Evolutionary conservation across 2,113 vertebrate genomes (phyloP).

Genomic region (Lophura nycthemera): DNA sequence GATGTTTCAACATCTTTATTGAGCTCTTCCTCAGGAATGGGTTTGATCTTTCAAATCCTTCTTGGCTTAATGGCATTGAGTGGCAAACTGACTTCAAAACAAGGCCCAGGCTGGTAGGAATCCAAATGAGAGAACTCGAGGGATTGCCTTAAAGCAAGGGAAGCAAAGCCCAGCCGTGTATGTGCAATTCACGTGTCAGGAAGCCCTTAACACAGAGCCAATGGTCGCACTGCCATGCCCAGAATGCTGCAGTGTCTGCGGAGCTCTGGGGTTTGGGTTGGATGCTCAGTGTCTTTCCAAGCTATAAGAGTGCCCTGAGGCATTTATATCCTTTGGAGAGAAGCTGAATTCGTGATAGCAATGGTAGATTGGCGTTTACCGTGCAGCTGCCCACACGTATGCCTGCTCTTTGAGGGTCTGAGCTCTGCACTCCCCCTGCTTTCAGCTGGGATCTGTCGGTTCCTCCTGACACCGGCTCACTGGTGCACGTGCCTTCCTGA

Average conservation of each 20-base stretch:
- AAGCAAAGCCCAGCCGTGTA: neutral
- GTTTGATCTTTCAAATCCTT: neutral
- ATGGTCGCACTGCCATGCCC: neutral
- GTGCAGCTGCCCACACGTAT: rapidly evolving
- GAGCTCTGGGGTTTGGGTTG: neutral
- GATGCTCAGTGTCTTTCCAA: neutral
- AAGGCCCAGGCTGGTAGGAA: neutral
- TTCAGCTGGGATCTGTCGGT: neutral
- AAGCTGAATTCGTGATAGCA: rapidly evolving
- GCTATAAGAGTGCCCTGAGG: neutral
- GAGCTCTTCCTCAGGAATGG: constrained; percentile 5
- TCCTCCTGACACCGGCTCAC: neutral
- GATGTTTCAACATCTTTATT: constrained; percentile 40
- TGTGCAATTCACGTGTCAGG: neutral
- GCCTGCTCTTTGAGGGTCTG: neutral
- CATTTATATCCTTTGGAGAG: neutral
- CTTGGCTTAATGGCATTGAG: neutral
- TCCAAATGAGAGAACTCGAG: neutral
- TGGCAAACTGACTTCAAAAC: neutral
- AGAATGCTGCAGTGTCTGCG: neutral
- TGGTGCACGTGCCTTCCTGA: constrained; percentile 51
- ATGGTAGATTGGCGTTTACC: neutral
- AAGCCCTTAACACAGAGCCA: neutral
- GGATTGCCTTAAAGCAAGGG: neutral
- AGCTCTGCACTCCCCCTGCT: neutral